Conservation (phyloP, 2,888 invertebrate genomes). For the Nipponacmea schrenckii region DNA sequence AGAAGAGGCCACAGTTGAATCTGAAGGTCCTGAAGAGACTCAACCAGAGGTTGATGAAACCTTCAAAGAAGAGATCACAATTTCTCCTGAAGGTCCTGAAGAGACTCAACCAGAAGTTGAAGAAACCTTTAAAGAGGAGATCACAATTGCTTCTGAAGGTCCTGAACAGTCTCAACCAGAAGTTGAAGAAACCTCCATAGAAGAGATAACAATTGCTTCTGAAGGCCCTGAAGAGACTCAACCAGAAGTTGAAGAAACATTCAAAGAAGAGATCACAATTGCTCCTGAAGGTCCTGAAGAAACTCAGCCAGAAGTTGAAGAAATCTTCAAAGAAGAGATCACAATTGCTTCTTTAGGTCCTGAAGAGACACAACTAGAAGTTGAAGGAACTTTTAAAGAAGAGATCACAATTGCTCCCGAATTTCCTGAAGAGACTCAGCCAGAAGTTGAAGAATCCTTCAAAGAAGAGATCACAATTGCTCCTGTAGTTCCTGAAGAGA, state of each 20-base stretch:
- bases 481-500: not conserved
- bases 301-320: not conserved
- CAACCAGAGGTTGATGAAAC: constrained; percentile 21
- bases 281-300: not conserved
- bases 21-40: constrained; percentile 6
- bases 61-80: constrained; percentile 8
- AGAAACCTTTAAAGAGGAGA: no score
- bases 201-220: constrained; percentile 10
- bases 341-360: no score
- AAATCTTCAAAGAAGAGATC: no score
- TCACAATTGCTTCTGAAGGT: no score
- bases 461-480: no score
- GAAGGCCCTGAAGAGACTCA: constrained; percentile 9
- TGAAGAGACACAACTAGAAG: not conserved
- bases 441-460: not conserved
- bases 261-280: constrained; percentile 8
- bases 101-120: not conserved
- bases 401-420: not conserved
- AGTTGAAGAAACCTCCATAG: constrained; percentile 14
- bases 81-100: not conserved
- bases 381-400: not conserved
- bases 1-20: constrained; percentile 2
- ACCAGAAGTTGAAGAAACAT: constrained; percentile 20
- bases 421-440: not conserved
- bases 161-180: not conserved